These are phyloP conservation scores for Apoderus coryli DNA, from an alignment of 2,888 invertebrate genomes.

Conservation along the genomic window DNA sequence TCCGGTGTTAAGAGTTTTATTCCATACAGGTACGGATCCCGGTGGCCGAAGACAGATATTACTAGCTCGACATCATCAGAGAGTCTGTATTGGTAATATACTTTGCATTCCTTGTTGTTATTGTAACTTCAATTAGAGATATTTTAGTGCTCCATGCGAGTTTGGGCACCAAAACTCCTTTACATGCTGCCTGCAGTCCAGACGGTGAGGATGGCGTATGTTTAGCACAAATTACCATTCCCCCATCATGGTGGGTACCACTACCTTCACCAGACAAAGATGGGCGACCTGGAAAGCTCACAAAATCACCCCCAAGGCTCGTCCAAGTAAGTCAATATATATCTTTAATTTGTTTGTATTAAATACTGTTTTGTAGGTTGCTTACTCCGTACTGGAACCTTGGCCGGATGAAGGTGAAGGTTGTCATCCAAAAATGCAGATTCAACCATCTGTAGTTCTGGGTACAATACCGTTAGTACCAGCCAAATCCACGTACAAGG, in stretches of 20 bases:
- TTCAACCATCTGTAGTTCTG: conserved; percentile 41
- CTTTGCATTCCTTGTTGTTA: not conserved
- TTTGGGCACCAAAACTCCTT: conserved; percentile 41
- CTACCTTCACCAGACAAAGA: conserved; percentile 48
- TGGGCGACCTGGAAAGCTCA: conserved; percentile 33
- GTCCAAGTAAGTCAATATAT: conserved; percentile 42
- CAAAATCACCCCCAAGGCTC: conserved; percentile 48
- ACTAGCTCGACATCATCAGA: conserved; percentile 46
- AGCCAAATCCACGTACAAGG: conserved; percentile 68
- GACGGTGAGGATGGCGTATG: conserved; percentile 88
- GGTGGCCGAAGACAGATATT: conserved; percentile 57
- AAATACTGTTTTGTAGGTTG: conserved; percentile 37
- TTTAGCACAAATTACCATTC: conserved; percentile 68
- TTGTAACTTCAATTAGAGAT: not conserved
- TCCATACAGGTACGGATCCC: conserved; percentile 80
- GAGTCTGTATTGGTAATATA: conserved; percentile 42
- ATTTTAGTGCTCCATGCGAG: conserved; percentile 52
- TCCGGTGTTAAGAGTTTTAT: conserved; percentile 81
- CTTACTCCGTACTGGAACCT: conserved; percentile 81
- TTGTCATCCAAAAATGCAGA: conserved; percentile 62
- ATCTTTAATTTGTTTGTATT: too few relatives aligned
- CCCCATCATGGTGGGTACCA: conserved; percentile 84
- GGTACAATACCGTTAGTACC: conserved; percentile 55
- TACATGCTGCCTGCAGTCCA: conserved; percentile 85
- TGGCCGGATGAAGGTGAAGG: conserved; percentile 48